Base-by-base conservation (phyloP, 2,113 vertebrate species). In the Gobius niger region DNA sequence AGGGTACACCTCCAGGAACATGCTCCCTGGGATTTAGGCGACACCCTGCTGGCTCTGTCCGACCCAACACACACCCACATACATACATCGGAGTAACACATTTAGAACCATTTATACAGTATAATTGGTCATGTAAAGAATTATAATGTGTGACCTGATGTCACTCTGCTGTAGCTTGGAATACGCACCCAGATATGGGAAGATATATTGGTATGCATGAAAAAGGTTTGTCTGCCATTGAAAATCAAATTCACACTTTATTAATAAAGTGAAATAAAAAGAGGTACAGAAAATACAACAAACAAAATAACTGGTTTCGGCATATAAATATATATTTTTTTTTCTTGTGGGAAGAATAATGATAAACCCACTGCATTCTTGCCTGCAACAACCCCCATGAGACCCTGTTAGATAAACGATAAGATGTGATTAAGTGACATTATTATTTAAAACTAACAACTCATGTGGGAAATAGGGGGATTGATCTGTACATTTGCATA, bases 341-440 rank as follows among this genome's bases (percentile, higher is more conserved):
- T 34, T 41, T 52, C 16, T 13, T 11, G 15, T 63, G 65, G 63
- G 69, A 75, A 68, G 70, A 64, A 9, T 18, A 40, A 6, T 52
- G 42, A 75, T 54, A 57, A 16, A 46, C 42, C 41, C 19, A 18
- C 44, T 6, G 49, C 73, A 40, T 7, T 34, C 16, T 0, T 34
- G 67, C 77, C 73, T 50, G 60, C 75, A 78, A 78, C 65, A 15
- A 71, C 80, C 67, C 82, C 81, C 60, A 19, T 16, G 84, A 88
- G 47, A 65, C 52, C 72, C 65, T 77, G 82, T 88, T 83, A 90
- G 70, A 81, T 71, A 81, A 83, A 88, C 85, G 86, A 90, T 72
- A 74, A 85, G 78, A 72, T 65, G 2, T 69, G 51, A 88, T 83
- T 86, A 87, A 87, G 83, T 74, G 73, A 65, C 84, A 75, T 88